A percentile compares a stretch with the other conserved stretches of the same genome.
phyloP scores from a whole-genome alignment of 2,113 vertebrate genomes.

The Oreochromis niloticus region DNA sequence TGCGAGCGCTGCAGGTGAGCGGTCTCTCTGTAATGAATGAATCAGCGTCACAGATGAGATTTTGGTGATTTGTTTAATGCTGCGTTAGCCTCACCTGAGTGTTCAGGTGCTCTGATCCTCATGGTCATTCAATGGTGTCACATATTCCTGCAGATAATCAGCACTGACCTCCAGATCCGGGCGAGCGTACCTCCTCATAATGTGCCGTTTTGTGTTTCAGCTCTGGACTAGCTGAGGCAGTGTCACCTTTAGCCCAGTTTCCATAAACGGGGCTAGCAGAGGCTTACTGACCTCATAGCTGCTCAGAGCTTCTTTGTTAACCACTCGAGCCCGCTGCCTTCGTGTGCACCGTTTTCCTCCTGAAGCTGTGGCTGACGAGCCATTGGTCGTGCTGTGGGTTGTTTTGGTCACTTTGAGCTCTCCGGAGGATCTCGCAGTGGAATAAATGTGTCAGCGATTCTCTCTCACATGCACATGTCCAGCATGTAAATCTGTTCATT shows the following conservation, averaged over 20 bases:
- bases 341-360: not conserved
- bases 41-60: not conserved
- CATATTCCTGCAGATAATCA: not conserved
- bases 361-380: not conserved
- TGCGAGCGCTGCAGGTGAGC: not conserved
- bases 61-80: not conserved
- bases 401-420: not conserved
- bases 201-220: not conserved
- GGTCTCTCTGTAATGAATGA: conserved; percentile 60
- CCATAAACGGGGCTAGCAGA: not conserved
- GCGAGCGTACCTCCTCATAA: not conserved
- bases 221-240: not conserved
- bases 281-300: not conserved
- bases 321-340: not conserved
- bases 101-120: not conserved
- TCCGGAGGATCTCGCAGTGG: not conserved
- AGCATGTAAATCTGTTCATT: conserved; percentile 20
- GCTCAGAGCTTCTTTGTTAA: not conserved
- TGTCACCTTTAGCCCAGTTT: not conserved
- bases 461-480: not conserved
- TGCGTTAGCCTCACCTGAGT: not conserved
- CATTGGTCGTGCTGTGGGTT: not conserved
- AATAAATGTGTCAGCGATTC: not conserved
- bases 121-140: not conserved
- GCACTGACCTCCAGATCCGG: not conserved